Evolutionary conservation across 2,113 vertebrate species (phyloP).

Genomic region (Cebidichthys violaceus): DNA sequence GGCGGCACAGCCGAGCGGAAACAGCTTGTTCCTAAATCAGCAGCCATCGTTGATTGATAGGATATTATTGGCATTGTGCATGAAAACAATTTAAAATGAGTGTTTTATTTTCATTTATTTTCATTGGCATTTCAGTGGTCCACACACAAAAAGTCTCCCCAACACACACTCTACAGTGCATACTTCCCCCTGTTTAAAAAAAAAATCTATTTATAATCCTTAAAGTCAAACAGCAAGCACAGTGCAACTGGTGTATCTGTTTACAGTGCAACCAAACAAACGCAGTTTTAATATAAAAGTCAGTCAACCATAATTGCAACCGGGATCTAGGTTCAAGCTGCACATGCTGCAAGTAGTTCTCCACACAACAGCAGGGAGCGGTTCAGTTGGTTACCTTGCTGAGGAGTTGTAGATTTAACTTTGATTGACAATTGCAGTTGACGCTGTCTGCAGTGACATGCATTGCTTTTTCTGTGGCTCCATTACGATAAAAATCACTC

Average conservation of each 20-base stretch:
- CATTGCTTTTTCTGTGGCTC: background rate
- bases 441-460: background rate
- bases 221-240: background rate
- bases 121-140: background rate
- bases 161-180: background rate
- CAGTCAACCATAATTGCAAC: background rate
- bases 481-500: background rate
- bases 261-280: background rate
- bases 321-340: background rate
- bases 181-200: background rate
- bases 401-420: background rate
- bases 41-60: slow-evolving; percentile 43
- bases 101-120: slow-evolving; percentile 8
- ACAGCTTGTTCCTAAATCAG: slow-evolving; percentile 65
- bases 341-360: background rate
- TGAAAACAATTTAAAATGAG: background rate
- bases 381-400: background rate
- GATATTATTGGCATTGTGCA: slow-evolving; percentile 12
- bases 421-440: background rate
- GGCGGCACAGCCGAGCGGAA: slow-evolving; percentile 47
- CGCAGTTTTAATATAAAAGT: background rate
- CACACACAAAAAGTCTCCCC: background rate
- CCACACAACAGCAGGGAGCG: background rate
- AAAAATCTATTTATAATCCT: background rate
- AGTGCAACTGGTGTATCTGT: background rate